Percentiles rank a stretch among this genome's conserved stretches.
These are phyloP conservation scores for Leptestheria dahalacensis DNA, from an alignment of 1,140 invertebrate genomes.

Conservation along the genomic window DNA sequence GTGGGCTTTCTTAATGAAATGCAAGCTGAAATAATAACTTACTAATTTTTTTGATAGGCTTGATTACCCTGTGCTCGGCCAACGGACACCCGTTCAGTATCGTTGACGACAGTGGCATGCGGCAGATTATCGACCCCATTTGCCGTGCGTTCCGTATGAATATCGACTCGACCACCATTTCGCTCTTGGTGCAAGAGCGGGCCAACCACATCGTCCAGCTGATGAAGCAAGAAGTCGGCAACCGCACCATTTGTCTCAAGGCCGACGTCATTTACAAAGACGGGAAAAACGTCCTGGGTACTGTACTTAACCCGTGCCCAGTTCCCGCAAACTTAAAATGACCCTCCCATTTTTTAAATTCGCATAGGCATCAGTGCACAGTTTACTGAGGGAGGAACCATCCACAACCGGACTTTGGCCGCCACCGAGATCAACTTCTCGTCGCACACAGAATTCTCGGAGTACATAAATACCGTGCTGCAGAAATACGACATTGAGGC, in stretches of 20 bases:
- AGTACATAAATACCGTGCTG: not conserved
- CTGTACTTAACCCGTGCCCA: too few species aligned
- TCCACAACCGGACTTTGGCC: not conserved
- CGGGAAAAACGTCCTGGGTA: not conserved
- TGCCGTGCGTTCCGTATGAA: not conserved
- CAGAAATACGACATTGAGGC: not conserved
- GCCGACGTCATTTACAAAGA: not conserved
- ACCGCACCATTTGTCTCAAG: not conserved
- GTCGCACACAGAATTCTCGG: not conserved
- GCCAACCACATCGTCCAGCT: not conserved
- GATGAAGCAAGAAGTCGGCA: not conserved
- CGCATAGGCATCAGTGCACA: not conserved
- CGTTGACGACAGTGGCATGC: not conserved
- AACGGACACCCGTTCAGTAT: not conserved
- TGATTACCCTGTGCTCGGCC: not conserved
- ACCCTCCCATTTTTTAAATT: not conserved
- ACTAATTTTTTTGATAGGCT: too few species aligned
- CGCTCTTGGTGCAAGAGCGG: not conserved
- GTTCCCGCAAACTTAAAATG: not conserved
- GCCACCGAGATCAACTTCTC: not conserved
- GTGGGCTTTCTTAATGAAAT: too few species aligned
- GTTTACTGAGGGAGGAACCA: not conserved
- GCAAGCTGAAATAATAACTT: too few species aligned
- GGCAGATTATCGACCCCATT: not conserved
- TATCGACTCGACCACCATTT: not conserved